Evolutionary conservation across 2,113 vertebrate species (phyloP).

Genomic region (Paratilapia polleni): DNA sequence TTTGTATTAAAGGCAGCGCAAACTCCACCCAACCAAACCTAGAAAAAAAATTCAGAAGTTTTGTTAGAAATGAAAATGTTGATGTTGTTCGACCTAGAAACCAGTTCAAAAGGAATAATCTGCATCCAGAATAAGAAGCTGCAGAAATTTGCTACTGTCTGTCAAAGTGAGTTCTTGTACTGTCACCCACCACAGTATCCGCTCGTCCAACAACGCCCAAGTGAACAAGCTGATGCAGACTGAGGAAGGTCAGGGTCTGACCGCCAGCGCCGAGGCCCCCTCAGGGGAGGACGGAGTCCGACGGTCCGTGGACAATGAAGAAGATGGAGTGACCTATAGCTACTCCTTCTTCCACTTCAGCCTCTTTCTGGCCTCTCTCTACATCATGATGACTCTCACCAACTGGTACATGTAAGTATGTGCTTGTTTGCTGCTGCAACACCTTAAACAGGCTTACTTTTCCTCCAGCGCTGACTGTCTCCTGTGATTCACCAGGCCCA

Average conservation of each 20-base stretch:
- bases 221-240: constrained; percentile 94
- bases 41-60: neutral
- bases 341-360: constrained; percentile 95
- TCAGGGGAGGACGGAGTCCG: constrained; percentile 61
- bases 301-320: constrained; percentile 89
- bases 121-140: neutral
- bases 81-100: neutral
- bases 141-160: neutral
- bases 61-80: neutral
- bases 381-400: constrained; percentile 98
- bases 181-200: constrained; percentile 77
- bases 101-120: neutral
- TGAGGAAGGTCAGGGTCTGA: constrained; percentile 76
- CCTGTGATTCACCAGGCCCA: constrained; percentile 75
- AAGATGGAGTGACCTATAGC: constrained; percentile 87
- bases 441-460: fast-evolving
- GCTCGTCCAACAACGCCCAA: constrained; percentile 88
- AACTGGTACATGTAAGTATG: constrained; percentile 92
- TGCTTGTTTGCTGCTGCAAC: neutral
- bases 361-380: constrained; percentile 89
- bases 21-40: neutral
- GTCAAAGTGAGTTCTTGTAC: neutral
- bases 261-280: neutral
- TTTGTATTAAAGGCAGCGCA: neutral
- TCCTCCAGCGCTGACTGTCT: neutral